Conservation (phyloP, 2,113 vertebrate genomes). For the Dinomys branickii region DNA sequence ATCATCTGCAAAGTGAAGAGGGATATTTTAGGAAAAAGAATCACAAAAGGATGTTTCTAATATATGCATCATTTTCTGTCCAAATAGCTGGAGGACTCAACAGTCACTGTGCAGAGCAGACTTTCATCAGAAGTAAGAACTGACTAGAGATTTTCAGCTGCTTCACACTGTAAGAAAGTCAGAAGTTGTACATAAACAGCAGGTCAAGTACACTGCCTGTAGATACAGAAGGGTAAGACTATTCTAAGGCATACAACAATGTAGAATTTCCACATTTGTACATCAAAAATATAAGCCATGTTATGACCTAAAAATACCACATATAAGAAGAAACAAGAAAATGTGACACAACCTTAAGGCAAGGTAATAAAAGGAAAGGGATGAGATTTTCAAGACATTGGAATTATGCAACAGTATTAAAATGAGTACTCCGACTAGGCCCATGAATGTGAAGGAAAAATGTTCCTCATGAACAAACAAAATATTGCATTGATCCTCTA, state of each 20-base stretch:
- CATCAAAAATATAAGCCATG: background rate
- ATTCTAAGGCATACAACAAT: background rate
- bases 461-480: background rate
- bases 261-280: background rate
- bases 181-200: background rate
- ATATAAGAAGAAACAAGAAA: background rate
- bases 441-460: background rate
- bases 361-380: background rate
- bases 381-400: background rate
- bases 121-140: background rate
- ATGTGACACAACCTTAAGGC: background rate
- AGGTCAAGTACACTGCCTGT: background rate
- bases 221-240: background rate
- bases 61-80: background rate
- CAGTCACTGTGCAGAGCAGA: background rate
- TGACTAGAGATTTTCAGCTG: background rate
- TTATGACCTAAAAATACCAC: background rate
- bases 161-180: background rate
- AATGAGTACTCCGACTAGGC: background rate
- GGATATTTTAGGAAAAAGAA: background rate
- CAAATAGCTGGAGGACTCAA: background rate
- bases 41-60: background rate
- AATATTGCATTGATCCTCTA: background rate
- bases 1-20: background rate
- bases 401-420: background rate